phyloP scores from a whole-genome alignment of 2,888 invertebrate genomes.

The Coremacera marginata region DNA sequence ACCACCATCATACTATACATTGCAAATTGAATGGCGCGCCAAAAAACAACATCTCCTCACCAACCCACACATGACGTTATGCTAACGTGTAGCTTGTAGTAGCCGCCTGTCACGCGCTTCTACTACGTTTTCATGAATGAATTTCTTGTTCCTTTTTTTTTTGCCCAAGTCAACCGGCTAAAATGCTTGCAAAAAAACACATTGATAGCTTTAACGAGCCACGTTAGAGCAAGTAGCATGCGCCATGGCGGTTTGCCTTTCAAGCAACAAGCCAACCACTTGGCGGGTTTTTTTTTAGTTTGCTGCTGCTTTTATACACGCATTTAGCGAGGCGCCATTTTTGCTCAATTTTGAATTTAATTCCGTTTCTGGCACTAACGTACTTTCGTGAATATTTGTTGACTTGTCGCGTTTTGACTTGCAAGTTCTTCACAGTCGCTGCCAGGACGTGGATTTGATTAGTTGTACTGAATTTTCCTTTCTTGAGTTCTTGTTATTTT shows the following conservation, averaged over 20 bases:
- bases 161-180: not conserved
- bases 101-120: not conserved
- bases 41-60: constrained; percentile 1
- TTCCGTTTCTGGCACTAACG: not conserved
- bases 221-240: constrained; percentile 55
- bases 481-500: not conserved
- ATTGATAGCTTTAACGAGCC: not conserved
- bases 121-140: not conserved
- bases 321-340: not conserved
- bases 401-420: not conserved
- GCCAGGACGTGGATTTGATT: not conserved
- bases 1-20: not conserved
- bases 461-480: not conserved
- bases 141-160: not conserved
- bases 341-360: constrained; percentile 33
- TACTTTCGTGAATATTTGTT: not conserved
- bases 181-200: not conserved
- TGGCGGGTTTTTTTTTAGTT: constrained; percentile 47
- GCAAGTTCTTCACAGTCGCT: constrained; percentile 1
- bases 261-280: constrained; percentile 38
- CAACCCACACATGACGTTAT: not conserved
- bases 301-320: not conserved
- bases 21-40: constrained; percentile 10
- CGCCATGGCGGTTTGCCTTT: constrained; percentile 46
- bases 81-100: not conserved